These are phyloP conservation scores for Boleophthalmus pectinirostris DNA, from an alignment of 2,113 vertebrate genomes.

Conservation along the genomic window DNA sequence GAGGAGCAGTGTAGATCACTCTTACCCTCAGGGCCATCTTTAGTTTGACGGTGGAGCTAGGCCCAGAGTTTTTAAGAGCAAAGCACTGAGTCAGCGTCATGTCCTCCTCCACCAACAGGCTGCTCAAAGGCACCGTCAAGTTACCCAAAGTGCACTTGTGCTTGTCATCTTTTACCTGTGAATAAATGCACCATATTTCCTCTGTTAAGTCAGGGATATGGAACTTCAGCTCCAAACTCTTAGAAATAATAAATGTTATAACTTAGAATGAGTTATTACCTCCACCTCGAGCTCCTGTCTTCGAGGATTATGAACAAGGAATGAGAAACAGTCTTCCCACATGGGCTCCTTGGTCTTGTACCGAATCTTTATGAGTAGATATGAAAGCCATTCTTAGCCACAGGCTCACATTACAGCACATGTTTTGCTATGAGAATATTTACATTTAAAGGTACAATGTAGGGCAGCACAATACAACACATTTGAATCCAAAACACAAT, in stretches of 20 bases:
- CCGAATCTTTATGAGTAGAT: conserved; percentile 80
- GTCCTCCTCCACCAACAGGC: conserved; percentile 84
- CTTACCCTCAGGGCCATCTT: conserved; percentile 92
- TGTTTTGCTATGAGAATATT: conserved; percentile 10
- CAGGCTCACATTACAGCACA: background rate
- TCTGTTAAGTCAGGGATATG: background rate
- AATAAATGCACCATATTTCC: background rate
- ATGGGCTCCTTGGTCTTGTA: conserved; percentile 95
- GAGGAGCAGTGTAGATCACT: background rate
- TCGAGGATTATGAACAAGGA: conserved; percentile 93
- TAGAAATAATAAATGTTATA: background rate
- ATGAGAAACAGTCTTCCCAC: conserved; percentile 95
- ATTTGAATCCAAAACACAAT: too few relatives aligned
- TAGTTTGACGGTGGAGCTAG: conserved; percentile 92
- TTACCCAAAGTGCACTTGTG: conserved; percentile 91
- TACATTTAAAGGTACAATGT: background rate
- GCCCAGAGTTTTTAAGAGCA: conserved; percentile 89
- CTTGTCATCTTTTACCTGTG: conserved; percentile 90
- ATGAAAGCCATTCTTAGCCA: conserved; percentile 10
- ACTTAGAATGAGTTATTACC: conserved; percentile 70
- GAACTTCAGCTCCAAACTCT: too few relatives aligned
- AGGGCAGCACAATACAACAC: too few relatives aligned
- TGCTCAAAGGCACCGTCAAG: conserved; percentile 82
- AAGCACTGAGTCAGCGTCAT: conserved; percentile 90
- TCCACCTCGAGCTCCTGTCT: conserved; percentile 92